Percentiles rank a stretch among this genome's conserved stretches.
phyloP scores from a whole-genome alignment of 2,888 invertebrate genomes.

The Spodoptera picta region DNA sequence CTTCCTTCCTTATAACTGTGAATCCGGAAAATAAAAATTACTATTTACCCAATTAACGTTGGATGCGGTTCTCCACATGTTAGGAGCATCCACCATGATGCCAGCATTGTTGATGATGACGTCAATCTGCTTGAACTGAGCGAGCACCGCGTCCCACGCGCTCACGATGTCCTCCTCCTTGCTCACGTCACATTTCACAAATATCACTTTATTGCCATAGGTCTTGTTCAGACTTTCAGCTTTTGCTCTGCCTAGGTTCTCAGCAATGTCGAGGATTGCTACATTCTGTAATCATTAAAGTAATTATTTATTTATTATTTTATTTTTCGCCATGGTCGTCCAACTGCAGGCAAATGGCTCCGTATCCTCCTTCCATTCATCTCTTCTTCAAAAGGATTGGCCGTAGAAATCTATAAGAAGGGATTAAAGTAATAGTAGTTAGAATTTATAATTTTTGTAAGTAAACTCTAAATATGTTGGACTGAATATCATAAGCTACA shows the following conservation, averaged over 20 bases:
- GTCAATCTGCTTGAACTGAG: slow-evolving; percentile 61
- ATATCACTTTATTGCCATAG: slow-evolving; percentile 59
- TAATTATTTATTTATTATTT: too few relatives aligned
- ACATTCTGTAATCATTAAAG: slow-evolving; percentile 35
- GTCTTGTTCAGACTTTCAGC: slow-evolving; percentile 57
- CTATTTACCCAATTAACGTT: slow-evolving; percentile 67
- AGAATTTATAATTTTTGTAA: too few relatives aligned
- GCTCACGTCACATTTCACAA: slow-evolving; percentile 69
- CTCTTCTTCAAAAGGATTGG: too few relatives aligned
- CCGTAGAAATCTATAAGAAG: too few relatives aligned
- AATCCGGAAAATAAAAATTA: too few relatives aligned
- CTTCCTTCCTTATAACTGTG: too few relatives aligned
- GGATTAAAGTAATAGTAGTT: too few relatives aligned
- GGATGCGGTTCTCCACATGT: slow-evolving; percentile 64
- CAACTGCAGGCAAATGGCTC: too few relatives aligned
- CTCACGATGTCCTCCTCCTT: slow-evolving; percentile 61
- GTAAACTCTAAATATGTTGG: too few relatives aligned
- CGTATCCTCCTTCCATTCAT: too few relatives aligned
- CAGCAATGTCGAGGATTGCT: slow-evolving; percentile 68
- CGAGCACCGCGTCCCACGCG: slow-evolving; percentile 62
- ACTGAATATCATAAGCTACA: too few relatives aligned
- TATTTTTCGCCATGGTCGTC: too few relatives aligned
- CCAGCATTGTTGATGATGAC: slow-evolving; percentile 74
- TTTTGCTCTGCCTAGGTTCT: slow-evolving; percentile 61
- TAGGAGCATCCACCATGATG: slow-evolving; percentile 65